Conservation (phyloP, 2,797 vertebrate species). For the Sebastes cheni region DNA sequence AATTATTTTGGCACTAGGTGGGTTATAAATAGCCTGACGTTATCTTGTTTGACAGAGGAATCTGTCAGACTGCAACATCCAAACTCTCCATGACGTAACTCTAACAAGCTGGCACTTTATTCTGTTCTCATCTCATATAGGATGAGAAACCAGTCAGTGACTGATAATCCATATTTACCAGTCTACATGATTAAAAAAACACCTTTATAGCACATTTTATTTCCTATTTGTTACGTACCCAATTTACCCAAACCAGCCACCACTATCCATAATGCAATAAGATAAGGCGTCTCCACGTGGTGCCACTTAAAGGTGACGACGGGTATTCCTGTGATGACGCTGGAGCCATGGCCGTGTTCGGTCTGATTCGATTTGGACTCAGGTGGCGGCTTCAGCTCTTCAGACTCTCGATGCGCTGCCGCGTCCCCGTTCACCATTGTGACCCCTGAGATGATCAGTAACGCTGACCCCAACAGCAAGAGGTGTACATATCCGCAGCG, state of each 20-base stretch:
- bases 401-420: not conserved
- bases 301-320: constrained; percentile 77
- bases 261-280: constrained; percentile 75
- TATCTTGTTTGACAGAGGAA: not conserved
- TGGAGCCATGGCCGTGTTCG: constrained; percentile 1
- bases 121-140: not conserved
- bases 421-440: not conserved
- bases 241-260: constrained; percentile 75
- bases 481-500: not conserved
- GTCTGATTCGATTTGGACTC: not conserved
- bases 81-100: not conserved
- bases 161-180: not conserved
- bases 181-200: not conserved
- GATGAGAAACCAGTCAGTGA: not conserved
- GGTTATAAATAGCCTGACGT: not conserved
- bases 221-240: constrained; percentile 68
- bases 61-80: not conserved
- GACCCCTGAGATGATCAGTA: constrained; percentile 40
- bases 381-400: not conserved
- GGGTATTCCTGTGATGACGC: constrained; percentile 49
- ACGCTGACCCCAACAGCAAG: constrained; percentile 46
- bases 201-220: not conserved
- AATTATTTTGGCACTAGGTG: not conserved
- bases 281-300: constrained; percentile 72
- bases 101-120: not conserved